These are phyloP conservation scores for Erynnis tages DNA, from an alignment of 2,888 invertebrate genomes.

Conservation along the genomic window DNA sequence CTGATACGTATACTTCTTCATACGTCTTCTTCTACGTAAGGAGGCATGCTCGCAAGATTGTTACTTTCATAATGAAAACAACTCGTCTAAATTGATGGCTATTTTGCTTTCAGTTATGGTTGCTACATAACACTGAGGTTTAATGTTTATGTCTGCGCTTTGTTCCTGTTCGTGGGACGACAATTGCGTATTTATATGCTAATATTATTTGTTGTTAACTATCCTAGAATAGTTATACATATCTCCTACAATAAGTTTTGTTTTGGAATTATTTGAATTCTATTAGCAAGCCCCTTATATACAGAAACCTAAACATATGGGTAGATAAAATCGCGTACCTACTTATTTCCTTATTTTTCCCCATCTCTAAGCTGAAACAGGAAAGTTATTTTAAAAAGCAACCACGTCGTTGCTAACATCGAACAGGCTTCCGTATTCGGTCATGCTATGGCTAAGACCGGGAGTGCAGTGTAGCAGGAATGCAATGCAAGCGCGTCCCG, in stretches of 20 bases:
- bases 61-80: no score
- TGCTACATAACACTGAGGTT: no score
- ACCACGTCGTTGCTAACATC: neutral
- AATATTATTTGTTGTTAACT: neutral
- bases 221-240: no score
- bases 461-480: neutral
- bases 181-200: neutral
- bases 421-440: slow-evolving; percentile 23
- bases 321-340: neutral
- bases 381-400: slow-evolving; percentile 21
- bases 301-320: no score
- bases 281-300: no score
- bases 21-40: no score
- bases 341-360: neutral
- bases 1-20: no score
- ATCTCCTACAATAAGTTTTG: no score
- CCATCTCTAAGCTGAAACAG: slow-evolving; percentile 10
- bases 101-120: neutral
- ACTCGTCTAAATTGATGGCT: slow-evolving; percentile 1
- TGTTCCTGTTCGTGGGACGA: neutral
- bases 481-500: slow-evolving; percentile 15
- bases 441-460: slow-evolving; percentile 18
- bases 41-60: no score
- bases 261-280: no score
- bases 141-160: neutral